Conservation (phyloP, 2,113 vertebrate genomes). For the Plotosus lineatus region DNA sequence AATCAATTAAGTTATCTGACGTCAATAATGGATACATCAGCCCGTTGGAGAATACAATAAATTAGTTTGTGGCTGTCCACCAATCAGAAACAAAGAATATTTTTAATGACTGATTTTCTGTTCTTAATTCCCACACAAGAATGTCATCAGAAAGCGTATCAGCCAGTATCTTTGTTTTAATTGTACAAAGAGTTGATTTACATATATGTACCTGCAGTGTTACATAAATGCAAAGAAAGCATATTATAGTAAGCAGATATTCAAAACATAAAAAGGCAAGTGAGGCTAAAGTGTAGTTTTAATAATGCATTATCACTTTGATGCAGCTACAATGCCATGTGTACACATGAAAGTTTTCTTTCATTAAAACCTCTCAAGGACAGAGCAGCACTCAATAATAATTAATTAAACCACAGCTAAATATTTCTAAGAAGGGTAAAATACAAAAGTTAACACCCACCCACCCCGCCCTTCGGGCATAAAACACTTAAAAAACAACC, state of each 20-base stretch:
- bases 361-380: constrained; percentile 55
- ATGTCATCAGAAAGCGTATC: not conserved
- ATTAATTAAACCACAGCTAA: constrained; percentile 62
- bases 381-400: constrained; percentile 52
- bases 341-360: constrained; percentile 29
- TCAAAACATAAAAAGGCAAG: constrained; percentile 49
- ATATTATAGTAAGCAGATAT: constrained; percentile 55
- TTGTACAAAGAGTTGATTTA: constrained; percentile 33
- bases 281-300: constrained; percentile 43
- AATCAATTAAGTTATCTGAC: too few relatives aligned
- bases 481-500: not conserved
- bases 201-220: constrained; percentile 46
- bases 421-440: constrained; percentile 41
- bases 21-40: too few relatives aligned
- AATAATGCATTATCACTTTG: constrained; percentile 46
- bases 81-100: too few relatives aligned
- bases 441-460: not conserved
- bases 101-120: too few relatives aligned
- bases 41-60: too few relatives aligned
- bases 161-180: not conserved
- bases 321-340: constrained; percentile 58
- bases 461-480: not conserved
- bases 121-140: not conserved
- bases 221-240: constrained; percentile 50
- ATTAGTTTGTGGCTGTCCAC: too few relatives aligned